These are phyloP conservation scores for Pseudorectes ferrugineus DNA, from an alignment of 2,113 vertebrate species.

Conservation along the genomic window DNA sequence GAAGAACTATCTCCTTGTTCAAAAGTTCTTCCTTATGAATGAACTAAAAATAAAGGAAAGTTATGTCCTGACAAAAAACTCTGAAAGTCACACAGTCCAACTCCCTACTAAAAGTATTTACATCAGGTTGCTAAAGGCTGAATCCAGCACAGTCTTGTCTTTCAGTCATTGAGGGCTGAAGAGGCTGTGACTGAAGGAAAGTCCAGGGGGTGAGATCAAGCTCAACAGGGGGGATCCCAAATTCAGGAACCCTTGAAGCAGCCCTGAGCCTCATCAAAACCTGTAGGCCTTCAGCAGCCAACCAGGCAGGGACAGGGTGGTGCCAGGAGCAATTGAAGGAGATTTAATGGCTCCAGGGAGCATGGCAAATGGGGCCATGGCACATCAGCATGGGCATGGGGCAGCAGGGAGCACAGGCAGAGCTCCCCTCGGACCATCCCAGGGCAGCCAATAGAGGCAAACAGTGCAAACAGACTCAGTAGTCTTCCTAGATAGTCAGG, in stretches of 20 bases:
- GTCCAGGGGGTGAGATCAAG: not conserved
- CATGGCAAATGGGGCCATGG: fast-evolving
- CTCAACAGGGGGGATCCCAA: too few species aligned
- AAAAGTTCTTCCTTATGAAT: not conserved
- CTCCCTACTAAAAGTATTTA: not conserved
- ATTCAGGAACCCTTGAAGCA: not conserved
- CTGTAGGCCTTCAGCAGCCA: not conserved
- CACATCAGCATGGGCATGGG: not conserved
- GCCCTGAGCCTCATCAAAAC: not conserved
- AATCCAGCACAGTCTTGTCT: not conserved
- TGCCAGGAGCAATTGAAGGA: not conserved
- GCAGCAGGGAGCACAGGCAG: not conserved
- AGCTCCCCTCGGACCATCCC: not conserved
- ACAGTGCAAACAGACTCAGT: not conserved
- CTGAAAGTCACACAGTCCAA: not conserved
- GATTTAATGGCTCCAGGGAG: not conserved
- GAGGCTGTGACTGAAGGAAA: not conserved
- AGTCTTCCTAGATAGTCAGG: not conserved
- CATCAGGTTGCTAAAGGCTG: not conserved
- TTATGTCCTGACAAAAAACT: not conserved
- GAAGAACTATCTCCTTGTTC: not conserved
- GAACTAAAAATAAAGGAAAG: not conserved
- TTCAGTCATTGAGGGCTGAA: not conserved
- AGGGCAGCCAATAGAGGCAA: not conserved
- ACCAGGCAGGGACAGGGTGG: fast-evolving